Base-by-base conservation (phyloP, 2,113 vertebrate genomes). In the Egretta garzetta region DNA sequence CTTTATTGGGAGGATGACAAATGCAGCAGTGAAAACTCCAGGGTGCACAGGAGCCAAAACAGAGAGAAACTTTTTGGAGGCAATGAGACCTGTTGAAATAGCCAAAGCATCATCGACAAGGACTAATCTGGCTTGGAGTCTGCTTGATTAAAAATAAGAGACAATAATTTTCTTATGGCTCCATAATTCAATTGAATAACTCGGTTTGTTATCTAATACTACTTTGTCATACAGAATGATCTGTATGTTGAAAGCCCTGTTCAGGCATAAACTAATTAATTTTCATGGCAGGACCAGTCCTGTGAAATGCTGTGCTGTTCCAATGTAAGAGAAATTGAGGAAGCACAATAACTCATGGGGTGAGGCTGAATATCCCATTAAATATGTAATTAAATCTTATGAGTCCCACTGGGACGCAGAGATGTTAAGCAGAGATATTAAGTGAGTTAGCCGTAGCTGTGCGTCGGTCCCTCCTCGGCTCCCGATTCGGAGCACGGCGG, bases 211-310 rank as follows among this genome's bases (percentile, higher is more conserved):
- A 90, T 76, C 84, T 79, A 87, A 96, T 82, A 39, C 67, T 64
- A 82, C 90, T 96, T 75, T 95, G 92, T 96, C 95, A 90, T 82
- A 80, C 58, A 49, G 77, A 94, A 91, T 91, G 81, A 95, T 95
- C 74, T 94, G 77, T 96, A 52, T 90, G 85, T 94, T 94, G 93
- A 96, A 91, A 94, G 81, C 89, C 91, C 84, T 94, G 93, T 71
- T 95, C 74, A 90, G 91, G 75, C 91, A 95, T 95, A 97, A 96
- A 90, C 93, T 96, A 90, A 97, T 97, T 96, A 94, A 94, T 96
- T 94, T 90, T 90, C 91, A 71, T 90, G 89, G 93, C 91, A 96
- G 71, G 63, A 85, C 77, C 87, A 92, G 90, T 82, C 71, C 84
- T 94, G 84, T 87, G 95, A 95, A 92, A 64, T 84, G 49, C 83